A percentile compares a stretch with the other conserved stretches of the same genome.
These are phyloP conservation scores for Drosophila bipectinata DNA, from an alignment of 1,140 invertebrate genomes.

Conservation along the genomic window DNA sequence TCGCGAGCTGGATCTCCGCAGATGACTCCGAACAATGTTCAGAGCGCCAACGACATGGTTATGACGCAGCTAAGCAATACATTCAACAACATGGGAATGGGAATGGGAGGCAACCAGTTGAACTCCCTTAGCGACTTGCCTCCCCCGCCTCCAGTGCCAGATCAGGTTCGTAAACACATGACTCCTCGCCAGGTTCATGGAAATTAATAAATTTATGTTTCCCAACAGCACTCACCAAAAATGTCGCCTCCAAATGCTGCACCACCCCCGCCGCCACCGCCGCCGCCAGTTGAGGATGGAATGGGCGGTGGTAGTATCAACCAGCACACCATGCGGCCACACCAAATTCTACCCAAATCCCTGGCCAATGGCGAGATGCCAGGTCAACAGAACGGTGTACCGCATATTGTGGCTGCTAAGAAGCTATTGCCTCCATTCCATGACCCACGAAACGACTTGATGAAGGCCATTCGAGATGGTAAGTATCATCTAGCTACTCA, in stretches of 20 bases:
- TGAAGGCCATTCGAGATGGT: constrained; percentile 97
- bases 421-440: constrained; percentile 86
- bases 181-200: background rate
- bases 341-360: constrained; percentile 80
- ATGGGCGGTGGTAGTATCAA: constrained; percentile 41
- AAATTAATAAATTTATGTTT: background rate
- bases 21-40: constrained; percentile 72
- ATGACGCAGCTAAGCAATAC: constrained; percentile 81
- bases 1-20: constrained; percentile 83
- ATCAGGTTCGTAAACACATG: constrained; percentile 80
- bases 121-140: constrained; percentile 86
- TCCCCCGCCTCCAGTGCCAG: constrained; percentile 86
- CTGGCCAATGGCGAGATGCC: constrained; percentile 84
- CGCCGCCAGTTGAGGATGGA: constrained; percentile 86
- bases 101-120: constrained; percentile 69
- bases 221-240: constrained; percentile 77
- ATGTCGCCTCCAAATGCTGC: constrained; percentile 83
- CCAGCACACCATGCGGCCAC: constrained; percentile 85
- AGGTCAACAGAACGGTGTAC: constrained; percentile 68
- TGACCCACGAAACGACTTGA: constrained; percentile 94
- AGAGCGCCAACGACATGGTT: constrained; percentile 78
- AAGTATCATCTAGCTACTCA: constrained; percentile 23
- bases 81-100: constrained; percentile 79
- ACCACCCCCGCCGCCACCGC: constrained; percentile 86
- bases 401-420: constrained; percentile 84